Evolutionary conservation across 2,888 invertebrate genomes (phyloP), one percentile per base, ranked within the genome.

Genomic region (Yponomeuta cagnagella): DNA sequence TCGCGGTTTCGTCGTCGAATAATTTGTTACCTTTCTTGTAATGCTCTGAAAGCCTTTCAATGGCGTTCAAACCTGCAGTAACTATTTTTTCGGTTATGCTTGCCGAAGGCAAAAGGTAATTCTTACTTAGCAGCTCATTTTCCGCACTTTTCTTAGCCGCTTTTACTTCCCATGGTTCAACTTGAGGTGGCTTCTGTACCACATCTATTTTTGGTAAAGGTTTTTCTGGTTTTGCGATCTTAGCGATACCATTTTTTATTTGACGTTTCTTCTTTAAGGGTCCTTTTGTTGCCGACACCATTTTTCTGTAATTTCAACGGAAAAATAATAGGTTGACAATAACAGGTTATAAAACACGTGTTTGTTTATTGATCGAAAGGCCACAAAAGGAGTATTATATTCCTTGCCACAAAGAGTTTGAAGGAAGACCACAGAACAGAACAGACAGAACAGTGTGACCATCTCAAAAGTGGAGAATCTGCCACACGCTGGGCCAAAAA

Each of bases 1-100:
- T 87, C 12, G 93, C 91, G 72, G 89, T 85, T 74, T 93, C 94
- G 64, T 91, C 93, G 33, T 93, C 90, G 75, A 95, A 93, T 65
- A 95, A 82, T n/a, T 80, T 77, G 73, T 90, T 91, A 72, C 86
- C 89, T 66, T 87, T 86, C 72, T 83, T 85, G 65, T 83, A 78
- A 70, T 81, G 78, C 48, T 74, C 74, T 15, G 80, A 75, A 72
- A 91, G 75, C 72, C 86, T 80, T 70, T 85, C 78, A 68, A 92
- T 76, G 15, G 89, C 89, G 72, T 74, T 77, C 70, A 92, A 77
- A 75, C 84, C 83, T n/a, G 79, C 78, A 70, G 77, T 77, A 10
- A 89, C 81, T 1, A 86, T 72, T 31, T 80, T 78, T 72, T 82
- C 83, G 33, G 85, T 84, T 30, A 91, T 75, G 73, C 76, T 79